Conservation (phyloP, 2,888 invertebrate genomes). For the Ophion costatus region DNA sequence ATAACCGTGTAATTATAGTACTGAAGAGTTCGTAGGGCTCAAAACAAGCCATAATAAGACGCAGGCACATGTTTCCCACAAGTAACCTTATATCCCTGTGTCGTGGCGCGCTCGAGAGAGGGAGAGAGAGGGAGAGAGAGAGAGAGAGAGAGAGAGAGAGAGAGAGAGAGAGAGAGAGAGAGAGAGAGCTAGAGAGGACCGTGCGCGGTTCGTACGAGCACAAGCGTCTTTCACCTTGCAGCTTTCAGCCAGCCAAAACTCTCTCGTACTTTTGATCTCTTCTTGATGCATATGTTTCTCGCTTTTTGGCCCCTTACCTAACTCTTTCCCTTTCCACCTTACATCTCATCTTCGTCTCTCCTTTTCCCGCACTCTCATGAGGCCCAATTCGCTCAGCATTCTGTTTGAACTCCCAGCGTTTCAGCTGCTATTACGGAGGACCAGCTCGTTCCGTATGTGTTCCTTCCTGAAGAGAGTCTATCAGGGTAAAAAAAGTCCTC, state of each 20-base stretch:
- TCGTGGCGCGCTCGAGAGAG: constrained; percentile 15
- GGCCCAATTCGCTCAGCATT: constrained; percentile 38
- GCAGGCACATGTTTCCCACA: constrained; percentile 83
- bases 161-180: constrained; percentile 4
- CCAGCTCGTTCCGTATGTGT: constrained; percentile 7
- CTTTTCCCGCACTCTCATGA: constrained; percentile 16
- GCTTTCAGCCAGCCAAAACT: constrained; percentile 68
- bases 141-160: not conserved
- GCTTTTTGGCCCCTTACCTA: constrained; percentile 15
- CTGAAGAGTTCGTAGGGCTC: constrained; percentile 83
- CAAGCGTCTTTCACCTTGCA: constrained; percentile 79
- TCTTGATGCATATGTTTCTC: constrained; percentile 30
- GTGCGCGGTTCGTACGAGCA: constrained; percentile 73
- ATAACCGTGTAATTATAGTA: constrained; percentile 83
- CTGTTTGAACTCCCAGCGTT: constrained; percentile 23
- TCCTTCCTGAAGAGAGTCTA: constrained; percentile 25
- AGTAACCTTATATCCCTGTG: constrained; percentile 83
- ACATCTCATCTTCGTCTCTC: constrained; percentile 9
- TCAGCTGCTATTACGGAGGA: constrained; percentile 18
- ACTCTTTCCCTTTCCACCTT: constrained; percentile 26
- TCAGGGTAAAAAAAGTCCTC: constrained; percentile 12
- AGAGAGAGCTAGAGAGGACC: not conserved
- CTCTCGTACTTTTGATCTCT: constrained; percentile 21
- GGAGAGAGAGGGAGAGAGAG: constrained; percentile 4
- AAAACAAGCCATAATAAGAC: constrained; percentile 84